Base-by-base conservation (phyloP, 2,113 vertebrate species). In the Ascaphus truei region DNA sequence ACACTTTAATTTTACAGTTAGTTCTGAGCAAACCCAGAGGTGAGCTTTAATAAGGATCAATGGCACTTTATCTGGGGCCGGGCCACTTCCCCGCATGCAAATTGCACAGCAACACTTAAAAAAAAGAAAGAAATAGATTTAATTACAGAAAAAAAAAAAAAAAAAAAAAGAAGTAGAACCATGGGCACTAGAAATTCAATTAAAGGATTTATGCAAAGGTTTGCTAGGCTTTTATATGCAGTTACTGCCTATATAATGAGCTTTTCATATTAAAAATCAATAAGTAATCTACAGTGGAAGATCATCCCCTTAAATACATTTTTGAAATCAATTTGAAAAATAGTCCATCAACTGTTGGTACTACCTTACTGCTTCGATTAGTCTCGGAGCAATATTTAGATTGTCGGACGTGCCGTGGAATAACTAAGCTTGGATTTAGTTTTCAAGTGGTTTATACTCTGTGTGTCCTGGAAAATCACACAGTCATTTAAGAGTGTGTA, bases 191-290 rank as follows among this genome's bases (percentile, higher is more conserved):
- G 93, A 97, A 98, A 99, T 98, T 98, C 94, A 98, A 98, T 98
- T 98, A 99, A 96, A 98, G 93, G 96, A 98, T 98, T 98, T 96
- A 98, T 98, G 95, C 95, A 99, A 97, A 98, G 97, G 95, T 96
- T 95, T 93, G 89, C 92, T 94, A 91, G 91, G 92, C 95, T 97
- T 96, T 95, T 96, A 94, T 98, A 94, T 93, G 94, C 93, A 90
- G 94, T 96, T 94, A 94, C 93, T 96, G 95, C 95, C 94, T 98
- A 95, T 98, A 94, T 98, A 98, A 98, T 98, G 96, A 98, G 94
- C 95, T 96, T 97, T 96, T 98, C 96, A 98, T 98, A 98, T 98
- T 94, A 96, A 96, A 93, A 97, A 98, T 99, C 97, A 95, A 99
- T 99, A 97, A 90, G 87, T 96, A 94, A 96, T 97, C 94, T 98